Percentiles rank a stretch among this genome's conserved stretches.
Conservation (phyloP, 1,140 invertebrate species). For the Zaprionus inermis region DNA sequence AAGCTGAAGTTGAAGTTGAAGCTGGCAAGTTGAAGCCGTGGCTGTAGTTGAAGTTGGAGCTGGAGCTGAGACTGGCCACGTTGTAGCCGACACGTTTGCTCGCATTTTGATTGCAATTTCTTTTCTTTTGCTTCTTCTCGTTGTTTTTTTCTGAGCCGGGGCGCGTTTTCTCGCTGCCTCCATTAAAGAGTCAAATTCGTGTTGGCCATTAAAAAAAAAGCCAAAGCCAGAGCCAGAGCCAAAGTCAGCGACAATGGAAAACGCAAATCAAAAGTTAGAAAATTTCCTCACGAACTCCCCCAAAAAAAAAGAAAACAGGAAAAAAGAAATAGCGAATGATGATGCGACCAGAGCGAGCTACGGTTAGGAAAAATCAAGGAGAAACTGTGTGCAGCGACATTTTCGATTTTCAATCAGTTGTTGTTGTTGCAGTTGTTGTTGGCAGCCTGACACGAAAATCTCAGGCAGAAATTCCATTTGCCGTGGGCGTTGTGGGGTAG, state of each 20-base stretch:
- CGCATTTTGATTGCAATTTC: constrained; percentile 83
- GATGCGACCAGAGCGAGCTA: constrained; percentile 25
- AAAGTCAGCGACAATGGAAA: constrained; percentile 74
- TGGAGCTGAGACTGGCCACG: constrained; percentile 54
- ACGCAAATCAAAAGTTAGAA: constrained; percentile 75
- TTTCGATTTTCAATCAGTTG: constrained; percentile 49
- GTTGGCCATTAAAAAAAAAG: constrained; percentile 71
- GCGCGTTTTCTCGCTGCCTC: constrained; percentile 57
- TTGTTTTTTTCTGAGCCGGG: constrained; percentile 23
- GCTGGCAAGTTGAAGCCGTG: constrained; percentile 14
- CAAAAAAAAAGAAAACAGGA: constrained; percentile 13
- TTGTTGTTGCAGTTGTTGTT: constrained; percentile 20
- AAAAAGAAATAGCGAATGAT: constrained; percentile 36
- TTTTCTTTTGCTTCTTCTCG: constrained; percentile 48
- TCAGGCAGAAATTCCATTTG: constrained; percentile 21
- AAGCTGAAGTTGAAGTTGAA: constrained; percentile 18
- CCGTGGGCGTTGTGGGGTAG: not conserved
- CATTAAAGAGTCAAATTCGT: constrained; percentile 79
- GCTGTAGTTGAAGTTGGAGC: constrained; percentile 13
- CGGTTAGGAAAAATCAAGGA: constrained; percentile 10
- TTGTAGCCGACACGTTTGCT: constrained; percentile 78
- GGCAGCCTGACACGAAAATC: constrained; percentile 32
- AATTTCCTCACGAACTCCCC: constrained; percentile 70
- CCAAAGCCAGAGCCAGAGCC: too few species aligned
- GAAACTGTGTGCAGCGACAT: constrained; percentile 22